These are phyloP conservation scores for Graptemys geographica DNA, from an alignment of 2,797 vertebrate genomes.

Conservation along the genomic window DNA sequence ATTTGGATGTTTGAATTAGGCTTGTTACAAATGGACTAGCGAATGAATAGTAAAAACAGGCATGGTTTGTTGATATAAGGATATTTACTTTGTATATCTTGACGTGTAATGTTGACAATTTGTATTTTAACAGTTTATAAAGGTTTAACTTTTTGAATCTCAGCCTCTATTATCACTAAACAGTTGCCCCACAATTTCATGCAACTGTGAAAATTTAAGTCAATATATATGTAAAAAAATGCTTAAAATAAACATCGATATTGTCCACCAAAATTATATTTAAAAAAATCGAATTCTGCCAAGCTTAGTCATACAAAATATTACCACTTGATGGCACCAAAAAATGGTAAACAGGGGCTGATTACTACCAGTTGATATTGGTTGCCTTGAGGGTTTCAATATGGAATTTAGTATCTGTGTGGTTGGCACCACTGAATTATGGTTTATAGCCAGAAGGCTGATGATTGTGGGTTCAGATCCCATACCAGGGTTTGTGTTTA, in stretches of 20 bases:
- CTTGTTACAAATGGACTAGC: neutral
- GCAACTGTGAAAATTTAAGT: neutral
- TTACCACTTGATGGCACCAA: constrained; percentile 74
- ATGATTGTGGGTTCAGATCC: constrained; percentile 30
- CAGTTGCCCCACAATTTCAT: neutral
- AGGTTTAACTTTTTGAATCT: neutral
- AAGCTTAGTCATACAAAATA: neutral
- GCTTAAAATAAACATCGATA: neutral
- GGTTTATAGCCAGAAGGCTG: constrained; percentile 42
- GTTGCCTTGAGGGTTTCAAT: constrained; percentile 1
- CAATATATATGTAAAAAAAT: neutral
- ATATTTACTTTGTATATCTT: neutral
- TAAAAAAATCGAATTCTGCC: neutral
- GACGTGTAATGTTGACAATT: neutral
- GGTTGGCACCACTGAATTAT: constrained; percentile 28
- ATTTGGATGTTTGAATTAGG: neutral
- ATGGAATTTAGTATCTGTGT: neutral
- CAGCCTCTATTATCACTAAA: neutral
- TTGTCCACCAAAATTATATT: neutral
- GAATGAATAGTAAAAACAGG: neutral
- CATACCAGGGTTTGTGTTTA: neutral
- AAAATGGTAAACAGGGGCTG: constrained; percentile 38
- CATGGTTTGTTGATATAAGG: neutral
- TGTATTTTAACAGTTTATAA: neutral
- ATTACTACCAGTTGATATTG: constrained; percentile 28